phyloP scores from a whole-genome alignment of 2,797 vertebrate species.

The Mycteria americana region DNA sequence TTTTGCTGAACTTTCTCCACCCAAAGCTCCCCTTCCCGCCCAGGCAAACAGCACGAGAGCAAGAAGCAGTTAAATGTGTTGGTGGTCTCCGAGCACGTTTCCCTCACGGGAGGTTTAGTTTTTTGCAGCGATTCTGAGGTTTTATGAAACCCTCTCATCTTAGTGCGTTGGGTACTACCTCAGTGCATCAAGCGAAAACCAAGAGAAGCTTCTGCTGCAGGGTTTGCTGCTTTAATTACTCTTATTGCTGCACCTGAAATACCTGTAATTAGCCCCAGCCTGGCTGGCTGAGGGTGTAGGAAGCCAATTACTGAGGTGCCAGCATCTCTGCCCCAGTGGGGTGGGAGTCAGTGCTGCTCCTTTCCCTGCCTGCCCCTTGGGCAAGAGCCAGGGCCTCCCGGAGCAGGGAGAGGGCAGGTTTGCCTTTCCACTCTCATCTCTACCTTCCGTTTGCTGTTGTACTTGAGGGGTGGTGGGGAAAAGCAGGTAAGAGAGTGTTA shows the following conservation, averaged over 20 bases:
- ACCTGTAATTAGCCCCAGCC: background rate
- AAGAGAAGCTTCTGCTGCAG: background rate
- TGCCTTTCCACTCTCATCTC: rapidly evolving
- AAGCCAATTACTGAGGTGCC: background rate
- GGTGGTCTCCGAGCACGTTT: rapidly evolving
- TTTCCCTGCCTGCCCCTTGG: rapidly evolving
- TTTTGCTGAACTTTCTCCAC: background rate
- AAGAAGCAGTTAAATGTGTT: background rate
- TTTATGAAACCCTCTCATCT: background rate
- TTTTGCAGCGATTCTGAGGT: background rate
- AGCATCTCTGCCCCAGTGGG: background rate
- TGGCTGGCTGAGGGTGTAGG: background rate
- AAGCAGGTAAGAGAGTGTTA: background rate
- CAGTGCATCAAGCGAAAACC: background rate
- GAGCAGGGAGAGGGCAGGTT: background rate
- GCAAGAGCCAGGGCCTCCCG: background rate
- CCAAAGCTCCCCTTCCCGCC: background rate
- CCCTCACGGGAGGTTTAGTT: rapidly evolving
- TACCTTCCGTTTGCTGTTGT: rapidly evolving
- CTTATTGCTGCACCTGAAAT: background rate
- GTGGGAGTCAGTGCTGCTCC: rapidly evolving
- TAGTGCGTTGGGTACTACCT: too few species aligned
- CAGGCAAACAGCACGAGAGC: background rate
- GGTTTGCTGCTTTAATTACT: background rate
- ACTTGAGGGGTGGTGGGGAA: background rate